These are phyloP conservation scores for Miniopterus natalensis DNA, from an alignment of 2,113 vertebrate genomes.

Conservation along the genomic window DNA sequence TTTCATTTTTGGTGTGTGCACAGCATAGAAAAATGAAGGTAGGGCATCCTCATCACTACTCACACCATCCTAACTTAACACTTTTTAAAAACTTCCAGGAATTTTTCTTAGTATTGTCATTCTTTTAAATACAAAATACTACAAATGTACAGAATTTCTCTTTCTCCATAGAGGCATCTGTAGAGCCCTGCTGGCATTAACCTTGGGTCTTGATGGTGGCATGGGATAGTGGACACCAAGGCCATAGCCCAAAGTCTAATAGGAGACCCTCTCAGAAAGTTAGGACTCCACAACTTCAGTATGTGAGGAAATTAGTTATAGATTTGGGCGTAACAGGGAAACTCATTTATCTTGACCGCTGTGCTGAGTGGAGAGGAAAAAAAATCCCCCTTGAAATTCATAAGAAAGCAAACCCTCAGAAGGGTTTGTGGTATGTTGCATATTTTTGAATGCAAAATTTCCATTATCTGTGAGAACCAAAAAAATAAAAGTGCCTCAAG, in stretches of 20 bases:
- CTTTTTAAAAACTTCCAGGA: background rate
- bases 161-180: background rate
- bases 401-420: background rate
- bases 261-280: background rate
- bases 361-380: background rate
- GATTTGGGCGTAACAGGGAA: background rate
- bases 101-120: conserved; percentile 39
- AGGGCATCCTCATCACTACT: background rate
- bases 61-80: background rate
- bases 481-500: background rate
- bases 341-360: background rate
- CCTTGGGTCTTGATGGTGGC: background rate
- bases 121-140: conserved; percentile 50
- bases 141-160: background rate
- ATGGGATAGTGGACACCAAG: background rate
- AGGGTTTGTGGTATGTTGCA: background rate
- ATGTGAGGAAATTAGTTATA: background rate
- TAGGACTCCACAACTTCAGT: background rate
- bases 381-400: background rate
- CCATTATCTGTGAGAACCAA: background rate
- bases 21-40: background rate
- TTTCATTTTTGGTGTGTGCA: background rate
- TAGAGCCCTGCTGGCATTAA: background rate
- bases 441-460: conserved; percentile 12
- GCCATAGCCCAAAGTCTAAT: background rate